Base-by-base conservation (phyloP, 2,888 invertebrate genomes). In the Byasa hedistus region DNA sequence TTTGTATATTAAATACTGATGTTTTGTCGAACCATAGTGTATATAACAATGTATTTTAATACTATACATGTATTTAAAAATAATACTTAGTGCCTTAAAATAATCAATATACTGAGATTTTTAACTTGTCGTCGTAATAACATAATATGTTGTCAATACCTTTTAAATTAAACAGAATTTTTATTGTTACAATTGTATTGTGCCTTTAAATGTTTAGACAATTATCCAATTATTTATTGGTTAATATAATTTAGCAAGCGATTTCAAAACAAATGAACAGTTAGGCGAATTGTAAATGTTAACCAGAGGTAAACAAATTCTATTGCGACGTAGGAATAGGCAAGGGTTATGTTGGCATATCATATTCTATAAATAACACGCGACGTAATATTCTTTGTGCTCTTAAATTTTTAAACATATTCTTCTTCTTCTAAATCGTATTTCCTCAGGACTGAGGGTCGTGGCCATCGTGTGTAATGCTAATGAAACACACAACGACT, bases 301-400 rank as follows among this genome's bases (percentile, higher is more conserved):
- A 63, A 59, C 55, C 63, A 63, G 56, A 36, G 51, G n/a, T 62
- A 62, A 66, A 58, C 54, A 66, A 63, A 24, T 24, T 59, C 48
- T 48, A 27, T 52, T 57, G 23, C 51, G 57, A 57, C 52, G 24
- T 57, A 57, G 52, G 15, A 66, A 66, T 65, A 57, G 52, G 10
- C 39, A 57, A 66, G 57, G 65, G 57, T 3, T 19, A 21, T 12
- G 59, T 51, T 60, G 63, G 59, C 59, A 62, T 44, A 59, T 48
- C 56, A 52, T 23, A 19, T 15, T 17, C 19, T 17, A 17, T 44
- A 17, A 0, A 15, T 44, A 15, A 44, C 17, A 48, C n/a, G n/a
- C 5, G 10, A n/a, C 19, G 19, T n/a, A 48, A n/a, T 15, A 39
- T 39, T 3, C 5, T 36, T 36, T 36, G 4, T 36, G 32, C 8